Evolutionary conservation across 2,797 vertebrate genomes (phyloP).

Genomic region (Lacerta agilis): DNA sequence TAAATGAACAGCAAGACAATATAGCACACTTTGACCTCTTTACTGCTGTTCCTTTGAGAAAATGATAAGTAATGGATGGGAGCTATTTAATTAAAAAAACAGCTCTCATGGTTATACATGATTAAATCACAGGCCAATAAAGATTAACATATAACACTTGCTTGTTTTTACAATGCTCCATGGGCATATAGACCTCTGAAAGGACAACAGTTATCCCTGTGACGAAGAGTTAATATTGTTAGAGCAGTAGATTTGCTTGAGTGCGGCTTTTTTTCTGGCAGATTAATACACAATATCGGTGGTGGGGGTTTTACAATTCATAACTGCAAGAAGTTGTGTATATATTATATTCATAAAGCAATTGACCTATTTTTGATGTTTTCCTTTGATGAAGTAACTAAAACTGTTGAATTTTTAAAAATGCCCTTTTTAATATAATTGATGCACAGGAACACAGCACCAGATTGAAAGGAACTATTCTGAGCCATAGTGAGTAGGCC

Average conservation of each 20-base stretch:
- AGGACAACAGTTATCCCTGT: constrained; percentile 45
- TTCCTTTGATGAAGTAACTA: neutral
- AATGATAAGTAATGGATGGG: constrained; percentile 75
- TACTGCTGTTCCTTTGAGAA: constrained; percentile 66
- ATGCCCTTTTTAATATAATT: constrained; percentile 7
- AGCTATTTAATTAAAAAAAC: constrained; percentile 78
- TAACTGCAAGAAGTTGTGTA: neutral
- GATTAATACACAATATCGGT: neutral
- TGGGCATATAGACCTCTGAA: constrained; percentile 37
- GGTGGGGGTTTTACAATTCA: neutral
- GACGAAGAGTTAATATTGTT: constrained; percentile 31
- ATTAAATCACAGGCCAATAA: constrained; percentile 73
- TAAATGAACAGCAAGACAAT: constrained; percentile 59
- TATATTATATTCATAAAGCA: neutral
- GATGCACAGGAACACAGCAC: neutral
- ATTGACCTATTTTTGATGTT: constrained; percentile 15
- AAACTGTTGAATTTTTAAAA: neutral
- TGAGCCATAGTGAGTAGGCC: neutral
- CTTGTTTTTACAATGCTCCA: constrained; percentile 65
- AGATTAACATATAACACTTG: constrained; percentile 73
- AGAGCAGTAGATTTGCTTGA: constrained; percentile 11
- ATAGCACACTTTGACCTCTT: constrained; percentile 52
- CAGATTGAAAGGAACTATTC: neutral
- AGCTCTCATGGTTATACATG: constrained; percentile 68
- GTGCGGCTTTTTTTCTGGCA: constrained; percentile 28